Percentiles rank a stretch among this genome's conserved stretches.
Conservation (phyloP, 2,797 vertebrate genomes). For the Sebastes cheni region DNA sequence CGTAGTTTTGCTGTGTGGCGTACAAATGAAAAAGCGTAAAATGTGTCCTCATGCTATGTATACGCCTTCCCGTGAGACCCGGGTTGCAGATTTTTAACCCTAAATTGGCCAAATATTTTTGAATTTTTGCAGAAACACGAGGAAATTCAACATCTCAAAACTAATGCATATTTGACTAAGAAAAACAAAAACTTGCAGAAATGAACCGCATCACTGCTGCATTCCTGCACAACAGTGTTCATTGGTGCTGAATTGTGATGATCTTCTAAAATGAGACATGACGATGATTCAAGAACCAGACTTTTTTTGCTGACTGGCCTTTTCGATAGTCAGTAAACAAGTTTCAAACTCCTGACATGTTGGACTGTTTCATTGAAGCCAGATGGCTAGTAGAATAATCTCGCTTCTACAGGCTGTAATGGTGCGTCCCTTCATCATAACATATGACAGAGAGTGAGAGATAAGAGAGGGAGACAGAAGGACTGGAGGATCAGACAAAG, state of each 20-base stretch:
- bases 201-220: not conserved
- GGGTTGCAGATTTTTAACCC: not conserved
- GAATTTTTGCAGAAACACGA: not conserved
- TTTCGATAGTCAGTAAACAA: conserved; percentile 25
- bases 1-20: no score
- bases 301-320: conserved; percentile 13
- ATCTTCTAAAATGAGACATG: conserved; percentile 10
- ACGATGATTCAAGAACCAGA: not conserved
- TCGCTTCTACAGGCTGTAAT: not conserved
- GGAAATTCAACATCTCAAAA: not conserved
- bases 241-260: not conserved
- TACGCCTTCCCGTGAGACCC: no score
- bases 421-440: conserved; percentile 15
- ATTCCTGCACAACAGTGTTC: not conserved
- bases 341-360: conserved; percentile 24
- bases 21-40: no score
- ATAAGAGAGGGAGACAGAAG: conserved; percentile 1
- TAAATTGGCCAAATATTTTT: not conserved
- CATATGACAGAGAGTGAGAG: not conserved
- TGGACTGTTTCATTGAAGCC: conserved; percentile 34
- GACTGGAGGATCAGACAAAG: conserved; percentile 3
- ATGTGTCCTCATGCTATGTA: no score
- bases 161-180: not conserved
- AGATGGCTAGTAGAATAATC: conserved; percentile 30
- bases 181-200: not conserved